Conservation (phyloP, 2,797 vertebrate species). For the Enteromius viviparus region DNA sequence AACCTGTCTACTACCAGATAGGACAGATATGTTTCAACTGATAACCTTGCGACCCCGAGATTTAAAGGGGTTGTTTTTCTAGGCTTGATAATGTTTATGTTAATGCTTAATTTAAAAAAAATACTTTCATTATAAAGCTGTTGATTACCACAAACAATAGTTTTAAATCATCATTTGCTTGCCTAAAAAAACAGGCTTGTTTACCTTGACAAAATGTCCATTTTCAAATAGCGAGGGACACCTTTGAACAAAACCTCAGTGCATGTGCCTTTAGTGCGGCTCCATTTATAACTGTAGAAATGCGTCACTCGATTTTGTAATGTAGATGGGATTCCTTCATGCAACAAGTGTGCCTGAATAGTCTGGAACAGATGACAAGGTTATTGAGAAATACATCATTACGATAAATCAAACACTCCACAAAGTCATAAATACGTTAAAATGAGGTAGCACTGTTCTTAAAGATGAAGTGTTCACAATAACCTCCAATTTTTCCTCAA, state of each 20-base stretch:
- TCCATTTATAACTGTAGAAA: constrained; percentile 55
- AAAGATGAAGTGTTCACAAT: background rate
- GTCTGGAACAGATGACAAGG: constrained; percentile 22
- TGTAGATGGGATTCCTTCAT: constrained; percentile 33
- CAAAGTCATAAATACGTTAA: background rate
- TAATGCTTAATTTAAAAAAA: no score
- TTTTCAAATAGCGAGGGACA: constrained; percentile 43
- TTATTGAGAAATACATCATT: background rate
- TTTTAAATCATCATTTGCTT: background rate
- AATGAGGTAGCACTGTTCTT: background rate
- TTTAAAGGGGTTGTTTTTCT: no score
- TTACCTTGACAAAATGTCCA: constrained; percentile 50
- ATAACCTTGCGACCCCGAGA: no score
- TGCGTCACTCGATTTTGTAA: constrained; percentile 48
- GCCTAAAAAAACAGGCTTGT: background rate
- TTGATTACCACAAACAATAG: background rate
- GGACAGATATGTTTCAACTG: no score
- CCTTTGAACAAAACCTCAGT: constrained; percentile 43
- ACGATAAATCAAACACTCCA: background rate
- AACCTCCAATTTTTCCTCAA: constrained; percentile 57
- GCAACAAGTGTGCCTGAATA: constrained; percentile 43
- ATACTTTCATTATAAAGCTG: background rate
- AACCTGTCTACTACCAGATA: no score
- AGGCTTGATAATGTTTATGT: no score
- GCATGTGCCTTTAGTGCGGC: constrained; percentile 39